Base-by-base conservation (phyloP, 2,888 invertebrate species). In the Acronicta aceris region DNA sequence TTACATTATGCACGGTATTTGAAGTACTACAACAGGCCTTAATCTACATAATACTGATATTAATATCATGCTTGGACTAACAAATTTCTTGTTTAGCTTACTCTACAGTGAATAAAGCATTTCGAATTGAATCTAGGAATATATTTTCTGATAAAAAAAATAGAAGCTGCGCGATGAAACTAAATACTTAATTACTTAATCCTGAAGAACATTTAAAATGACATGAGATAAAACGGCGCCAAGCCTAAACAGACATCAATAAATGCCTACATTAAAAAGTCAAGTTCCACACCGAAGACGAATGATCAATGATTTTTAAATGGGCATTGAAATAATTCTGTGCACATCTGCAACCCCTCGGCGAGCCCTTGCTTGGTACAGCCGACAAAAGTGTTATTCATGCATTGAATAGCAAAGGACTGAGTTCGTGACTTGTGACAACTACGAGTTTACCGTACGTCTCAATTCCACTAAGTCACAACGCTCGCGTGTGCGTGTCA, bases 391-490 rank as follows among this genome's bases (percentile, higher is more conserved):
- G 68, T 76, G 68, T 73, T 78, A 74, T 79, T 74, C 79, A 79
- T 76, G 74, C 73, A 72, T 81, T 76, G 80, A 79, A 80, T 81
- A 55, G 62, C 53, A 71, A 75, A 68, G 64, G 59, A 51, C 63
- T 53, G 74, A 70, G 74, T 82, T 81, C 81, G 83, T 84, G 83
- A 84, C 81, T 81, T 71, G 60, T 72, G 72, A 76, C 80, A 78
- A 33, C 30, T 30, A 30, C 33, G 33, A 77, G 63, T 74, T 63
- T 68, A 75, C 71, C 76, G 66, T 75, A 74, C 74, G 66, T 68
- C 72, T 81, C 71, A 76, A 78, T 84, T 76, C 69, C 62, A 71
- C 76, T 81, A 81, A 86, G 82, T 82, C 81, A 78, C 77, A 77
- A 67, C 66, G 71, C 71, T 78, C 61, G 79, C 76, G 77, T 80